Evolutionary conservation across 2,113 vertebrate species (phyloP), one percentile per base, ranked within the genome.

Genomic region (Crotophaga sulcirostris): DNA sequence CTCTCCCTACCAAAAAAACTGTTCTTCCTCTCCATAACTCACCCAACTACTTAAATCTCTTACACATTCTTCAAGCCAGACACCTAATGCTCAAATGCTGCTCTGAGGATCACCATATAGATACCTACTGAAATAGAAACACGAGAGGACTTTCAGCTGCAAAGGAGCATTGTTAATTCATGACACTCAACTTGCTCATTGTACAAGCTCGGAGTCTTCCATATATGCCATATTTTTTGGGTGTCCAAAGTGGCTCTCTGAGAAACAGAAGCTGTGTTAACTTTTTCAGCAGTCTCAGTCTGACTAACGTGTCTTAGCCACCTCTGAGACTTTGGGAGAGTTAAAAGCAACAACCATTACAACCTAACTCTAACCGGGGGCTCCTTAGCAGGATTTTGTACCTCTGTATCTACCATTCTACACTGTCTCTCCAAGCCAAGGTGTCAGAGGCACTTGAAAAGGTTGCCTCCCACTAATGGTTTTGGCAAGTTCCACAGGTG

Each of bases 151-250:
- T 80, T 70, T 20, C 20, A 79, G n/a, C 62, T 90, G 56, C 62
- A 89, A 51, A 91, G 44, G 3, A 84, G 16, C 9, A 0, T 5
- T 63, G 34, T 21, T 9, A 1, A 81, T 40, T 69, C n/a, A 18
- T 1, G 17, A 49, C 40, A 20, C 24, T 34, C 52, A 64, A n/a
- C 29, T 49, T 0, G 0, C 16, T 38, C 69, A 74, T 4, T 0
- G 0, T 38, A 78, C 11, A 17, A 78, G 11, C 38, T 14, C 56
- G 26, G 10, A 38, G 7, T 63, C 54, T 78, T 77, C 10, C 29
- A 36, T 51, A 33, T 84, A 40, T 36, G 38, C 68, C 16, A 1
- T 20, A 1, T 44, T 84, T 72, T 87, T 60, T 29, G 51, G 20
- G 34, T 60, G 18, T 51, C 29, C 73, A 66, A 73, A 83, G 55